Conservation (phyloP, 2,113 vertebrate genomes). For the Grammomys dolichurus region DNA sequence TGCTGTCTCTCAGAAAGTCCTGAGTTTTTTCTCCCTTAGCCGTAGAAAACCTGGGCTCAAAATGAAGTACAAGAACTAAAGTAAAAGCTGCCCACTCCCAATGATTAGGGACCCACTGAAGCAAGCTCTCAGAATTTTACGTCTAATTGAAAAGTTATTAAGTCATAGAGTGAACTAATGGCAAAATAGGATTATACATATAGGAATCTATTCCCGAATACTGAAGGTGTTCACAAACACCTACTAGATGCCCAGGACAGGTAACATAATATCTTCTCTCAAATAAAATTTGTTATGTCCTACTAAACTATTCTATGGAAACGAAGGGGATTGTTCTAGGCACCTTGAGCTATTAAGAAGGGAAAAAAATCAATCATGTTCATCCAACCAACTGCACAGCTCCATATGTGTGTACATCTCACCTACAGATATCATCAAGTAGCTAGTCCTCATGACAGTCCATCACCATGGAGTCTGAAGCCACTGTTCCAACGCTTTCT, state of each 20-base stretch:
- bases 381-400: rapidly evolving
- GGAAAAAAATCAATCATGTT: neutral
- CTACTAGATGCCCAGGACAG: neutral
- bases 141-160: neutral
- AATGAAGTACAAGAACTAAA: neutral
- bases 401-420: neutral
- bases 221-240: constrained; percentile 13
- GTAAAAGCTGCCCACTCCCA: no score
- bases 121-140: neutral
- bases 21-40: constrained; percentile 51
- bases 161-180: constrained; percentile 17
- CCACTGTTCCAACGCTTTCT: neutral
- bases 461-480: neutral
- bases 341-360: constrained; percentile 1
- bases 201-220: constrained; percentile 7
- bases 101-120: no score
- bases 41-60: neutral
- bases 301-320: constrained; percentile 19
- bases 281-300: neutral
- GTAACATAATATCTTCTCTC: neutral
- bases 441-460: neutral
- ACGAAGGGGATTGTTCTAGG: neutral
- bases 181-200: constrained; percentile 1
- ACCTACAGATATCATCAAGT: neutral
- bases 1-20: neutral